These are phyloP conservation scores for Masticophis lateralis DNA, from an alignment of 2,797 vertebrate species.

Conservation along the genomic window DNA sequence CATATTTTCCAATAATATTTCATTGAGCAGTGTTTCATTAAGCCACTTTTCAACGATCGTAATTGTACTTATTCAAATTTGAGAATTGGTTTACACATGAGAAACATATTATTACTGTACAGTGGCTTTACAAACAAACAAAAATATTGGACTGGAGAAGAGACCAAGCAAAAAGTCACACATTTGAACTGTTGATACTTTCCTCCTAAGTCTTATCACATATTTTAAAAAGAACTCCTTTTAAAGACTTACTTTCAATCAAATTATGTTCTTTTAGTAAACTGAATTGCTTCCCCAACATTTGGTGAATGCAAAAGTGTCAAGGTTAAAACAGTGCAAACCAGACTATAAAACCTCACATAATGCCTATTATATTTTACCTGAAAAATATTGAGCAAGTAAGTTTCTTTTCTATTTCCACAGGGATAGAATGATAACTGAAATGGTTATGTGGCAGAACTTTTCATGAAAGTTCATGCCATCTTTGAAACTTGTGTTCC, in stretches of 20 bases:
- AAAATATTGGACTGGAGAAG: not conserved
- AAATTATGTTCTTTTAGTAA: slow-evolving; percentile 12
- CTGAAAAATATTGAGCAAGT: slow-evolving; percentile 64
- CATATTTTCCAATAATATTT: not conserved
- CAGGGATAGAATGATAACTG: slow-evolving; percentile 60
- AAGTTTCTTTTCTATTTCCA: slow-evolving; percentile 74
- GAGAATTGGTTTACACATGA: slow-evolving; percentile 26
- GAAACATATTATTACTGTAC: slow-evolving; percentile 39
- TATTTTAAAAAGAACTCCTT: not conserved
- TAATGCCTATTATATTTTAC: slow-evolving; percentile 65
- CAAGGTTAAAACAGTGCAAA: slow-evolving; percentile 35
- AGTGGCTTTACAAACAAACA: slow-evolving; percentile 8
- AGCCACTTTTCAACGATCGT: slow-evolving; percentile 28
- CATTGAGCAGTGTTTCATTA: rapidly evolving
- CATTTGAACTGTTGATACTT: not conserved
- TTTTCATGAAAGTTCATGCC: slow-evolving; percentile 66
- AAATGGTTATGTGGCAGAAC: slow-evolving; percentile 68
- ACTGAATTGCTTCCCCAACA: slow-evolving; percentile 10
- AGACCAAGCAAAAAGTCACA: not conserved
- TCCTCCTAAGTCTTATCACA: not conserved
- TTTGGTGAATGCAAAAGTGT: slow-evolving; percentile 2
- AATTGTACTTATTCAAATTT: not conserved
- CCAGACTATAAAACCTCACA: slow-evolving; percentile 55
- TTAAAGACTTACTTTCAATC: not conserved
- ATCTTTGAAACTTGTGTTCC: slow-evolving; percentile 68